Conservation (phyloP, 2,113 vertebrate genomes). For the Brachyistius frenatus region DNA sequence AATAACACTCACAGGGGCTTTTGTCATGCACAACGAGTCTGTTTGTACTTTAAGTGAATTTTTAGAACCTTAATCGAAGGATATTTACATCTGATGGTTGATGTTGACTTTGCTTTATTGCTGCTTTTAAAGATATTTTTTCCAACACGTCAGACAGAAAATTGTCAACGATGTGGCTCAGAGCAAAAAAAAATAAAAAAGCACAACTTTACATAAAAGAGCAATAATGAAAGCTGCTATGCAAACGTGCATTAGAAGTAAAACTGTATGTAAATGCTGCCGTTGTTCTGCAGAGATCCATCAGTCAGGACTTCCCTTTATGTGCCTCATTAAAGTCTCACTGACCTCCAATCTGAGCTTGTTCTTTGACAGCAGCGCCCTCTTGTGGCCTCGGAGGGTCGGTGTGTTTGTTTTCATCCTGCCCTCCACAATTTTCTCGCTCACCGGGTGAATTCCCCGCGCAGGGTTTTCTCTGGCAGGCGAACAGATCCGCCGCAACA, state of each 20-base stretch:
- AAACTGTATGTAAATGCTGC: constrained; percentile 19
- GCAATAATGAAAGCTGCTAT: constrained; percentile 21
- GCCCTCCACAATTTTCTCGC: constrained; percentile 51
- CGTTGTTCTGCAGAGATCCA: background rate
- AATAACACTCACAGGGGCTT: background rate
- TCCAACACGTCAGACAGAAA: background rate
- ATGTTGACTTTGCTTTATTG: background rate
- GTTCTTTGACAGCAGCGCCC: constrained; percentile 59
- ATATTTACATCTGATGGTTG: background rate
- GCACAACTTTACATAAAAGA: constrained; percentile 1
- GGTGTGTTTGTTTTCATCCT: constrained; percentile 72
- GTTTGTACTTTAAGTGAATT: background rate
- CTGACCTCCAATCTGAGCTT: constrained; percentile 54
- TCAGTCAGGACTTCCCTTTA: constrained; percentile 29
- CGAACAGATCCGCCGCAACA: constrained; percentile 62
- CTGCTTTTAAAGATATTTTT: background rate
- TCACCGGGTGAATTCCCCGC: constrained; percentile 62
- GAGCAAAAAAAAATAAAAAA: constrained; percentile 5
- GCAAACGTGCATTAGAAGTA: constrained; percentile 10
- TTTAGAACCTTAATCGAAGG: background rate
- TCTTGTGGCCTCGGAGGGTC: constrained; percentile 57
- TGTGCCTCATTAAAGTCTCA: constrained; percentile 1
- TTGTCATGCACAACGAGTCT: background rate
- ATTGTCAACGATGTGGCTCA: constrained; percentile 3
- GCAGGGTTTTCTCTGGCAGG: constrained; percentile 68